These are phyloP conservation scores for Chrysaora quinquecirrha DNA, from an alignment of 30 jellyfish, hydroid and myxozoan species.

Conservation along the genomic window DNA sequence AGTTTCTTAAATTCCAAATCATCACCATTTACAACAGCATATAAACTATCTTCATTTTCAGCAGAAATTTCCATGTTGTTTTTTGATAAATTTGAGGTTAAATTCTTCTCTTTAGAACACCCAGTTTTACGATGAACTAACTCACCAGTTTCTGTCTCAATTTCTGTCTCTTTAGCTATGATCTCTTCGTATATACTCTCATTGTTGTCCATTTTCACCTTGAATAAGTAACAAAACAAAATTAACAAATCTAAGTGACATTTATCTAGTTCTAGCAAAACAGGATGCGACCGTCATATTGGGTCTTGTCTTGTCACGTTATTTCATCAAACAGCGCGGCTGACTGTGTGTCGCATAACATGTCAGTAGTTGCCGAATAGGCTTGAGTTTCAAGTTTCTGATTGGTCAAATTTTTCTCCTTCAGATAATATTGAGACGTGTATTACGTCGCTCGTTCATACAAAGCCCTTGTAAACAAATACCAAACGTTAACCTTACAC, in stretches of 20 bases:
- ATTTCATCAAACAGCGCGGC: slow-evolving; percentile 1
- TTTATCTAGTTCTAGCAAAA: background rate
- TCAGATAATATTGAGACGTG: slow-evolving; percentile 13
- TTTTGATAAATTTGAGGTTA: background rate
- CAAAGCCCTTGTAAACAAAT: background rate
- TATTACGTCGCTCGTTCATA: background rate
- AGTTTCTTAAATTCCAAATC: slow-evolving; percentile 53
- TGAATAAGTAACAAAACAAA: background rate
- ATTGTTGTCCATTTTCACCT: slow-evolving; percentile 29
- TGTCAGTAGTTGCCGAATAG: slow-evolving; percentile 4
- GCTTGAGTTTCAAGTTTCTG: background rate
- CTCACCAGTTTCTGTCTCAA: background rate
- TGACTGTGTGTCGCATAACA: background rate
- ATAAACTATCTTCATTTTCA: slow-evolving; percentile 43
- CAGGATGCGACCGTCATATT: slow-evolving; percentile 11
- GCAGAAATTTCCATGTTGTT: background rate
- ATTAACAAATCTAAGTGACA: background rate
- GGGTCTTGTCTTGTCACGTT: slow-evolving; percentile 23
- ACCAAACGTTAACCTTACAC: background rate
- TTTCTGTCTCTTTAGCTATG: slow-evolving; percentile 4
- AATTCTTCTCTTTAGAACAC: background rate
- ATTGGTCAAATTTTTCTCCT: background rate
- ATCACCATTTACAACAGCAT: slow-evolving; percentile 65
- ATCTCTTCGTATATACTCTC: slow-evolving; percentile 73
- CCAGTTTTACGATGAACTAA: background rate